Evolutionary conservation across 2,888 invertebrate genomes (phyloP).

Genomic region (Girardia tigrina): DNA sequence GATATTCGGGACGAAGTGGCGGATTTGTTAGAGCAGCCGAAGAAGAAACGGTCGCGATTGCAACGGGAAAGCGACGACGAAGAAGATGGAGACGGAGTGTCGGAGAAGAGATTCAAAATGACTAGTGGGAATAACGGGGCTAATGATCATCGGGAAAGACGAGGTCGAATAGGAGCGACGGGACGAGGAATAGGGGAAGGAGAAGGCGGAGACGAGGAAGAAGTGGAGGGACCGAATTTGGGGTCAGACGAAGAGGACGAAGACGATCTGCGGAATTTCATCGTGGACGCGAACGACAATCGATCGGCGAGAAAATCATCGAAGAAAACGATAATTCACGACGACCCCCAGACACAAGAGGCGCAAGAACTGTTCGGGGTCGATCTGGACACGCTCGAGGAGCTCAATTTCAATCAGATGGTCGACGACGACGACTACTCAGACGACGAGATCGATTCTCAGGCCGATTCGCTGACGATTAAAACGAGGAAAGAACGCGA

Average conservation of each 20-base stretch:
- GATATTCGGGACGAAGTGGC: conserved; percentile 33
- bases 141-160: conserved; percentile 54
- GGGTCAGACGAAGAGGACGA: conserved; percentile 50
- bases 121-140: conserved; percentile 2
- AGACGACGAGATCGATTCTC: conserved; percentile 40
- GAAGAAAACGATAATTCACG: conserved; percentile 35
- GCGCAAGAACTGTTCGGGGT: conserved; percentile 97
- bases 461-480: conserved; percentile 37
- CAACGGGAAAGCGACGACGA: conserved; percentile 64
- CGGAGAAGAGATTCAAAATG: conserved; percentile 51
- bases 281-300: conserved; percentile 72
- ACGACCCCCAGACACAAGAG: conserved; percentile 69
- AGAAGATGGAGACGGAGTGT: conserved; percentile 64
- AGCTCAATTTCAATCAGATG: conserved; percentile 50
- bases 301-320: conserved; percentile 38
- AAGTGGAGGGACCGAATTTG: conserved; percentile 39
- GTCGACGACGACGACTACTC: conserved; percentile 45
- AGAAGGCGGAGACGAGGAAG: conserved; percentile 31
- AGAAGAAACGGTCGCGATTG: conserved; percentile 37
- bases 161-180: conserved; percentile 59
- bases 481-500: conserved; percentile 23
- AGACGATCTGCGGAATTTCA: conserved; percentile 71
- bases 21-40: conserved; percentile 38
- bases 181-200: conserved; percentile 49
- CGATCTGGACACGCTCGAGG: conserved; percentile 61